Evolutionary conservation across 2,888 invertebrate genomes (phyloP).

Genomic region (Zhuqinia jingwanae): DNA sequence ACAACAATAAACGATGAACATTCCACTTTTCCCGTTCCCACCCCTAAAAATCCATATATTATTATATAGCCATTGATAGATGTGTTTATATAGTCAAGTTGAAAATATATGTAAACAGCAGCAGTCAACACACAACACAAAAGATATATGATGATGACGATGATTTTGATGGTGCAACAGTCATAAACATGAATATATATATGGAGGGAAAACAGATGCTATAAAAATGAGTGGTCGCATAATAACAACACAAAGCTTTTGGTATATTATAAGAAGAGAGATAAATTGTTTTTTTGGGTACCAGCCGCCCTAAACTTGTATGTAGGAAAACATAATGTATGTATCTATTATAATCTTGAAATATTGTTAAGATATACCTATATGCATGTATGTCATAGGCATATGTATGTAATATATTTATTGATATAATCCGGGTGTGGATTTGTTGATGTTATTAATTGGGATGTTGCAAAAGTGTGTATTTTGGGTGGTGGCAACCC

Average conservation of each 20-base stretch:
- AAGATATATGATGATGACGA: conserved; percentile 3
- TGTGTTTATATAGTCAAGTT: too few species aligned
- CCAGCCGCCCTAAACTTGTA: neutral
- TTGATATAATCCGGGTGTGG: too few species aligned
- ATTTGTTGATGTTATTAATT: too few species aligned
- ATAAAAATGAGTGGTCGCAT: conserved; percentile 28
- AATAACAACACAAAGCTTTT: too few species aligned
- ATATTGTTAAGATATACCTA: too few species aligned
- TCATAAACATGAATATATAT: neutral
- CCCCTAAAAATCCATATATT: too few species aligned
- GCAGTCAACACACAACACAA: conserved; percentile 1
- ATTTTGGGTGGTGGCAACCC: too few species aligned
- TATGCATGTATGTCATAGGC: too few species aligned
- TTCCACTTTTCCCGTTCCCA: neutral
- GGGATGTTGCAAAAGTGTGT: too few species aligned
- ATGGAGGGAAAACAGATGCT: conserved; percentile 26
- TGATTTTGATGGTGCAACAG: neutral
- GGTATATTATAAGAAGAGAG: conserved; percentile 12
- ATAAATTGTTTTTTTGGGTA: conserved; percentile 50
- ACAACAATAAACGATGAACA: neutral
- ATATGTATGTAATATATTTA: too few species aligned
- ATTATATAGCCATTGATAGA: conserved; percentile 5
- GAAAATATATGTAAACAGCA: too few species aligned
- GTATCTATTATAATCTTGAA: conserved; percentile 4
- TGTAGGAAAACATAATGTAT: neutral